Base-by-base conservation (phyloP, 2,888 invertebrate species). In the Hecatera dysodea region DNA sequence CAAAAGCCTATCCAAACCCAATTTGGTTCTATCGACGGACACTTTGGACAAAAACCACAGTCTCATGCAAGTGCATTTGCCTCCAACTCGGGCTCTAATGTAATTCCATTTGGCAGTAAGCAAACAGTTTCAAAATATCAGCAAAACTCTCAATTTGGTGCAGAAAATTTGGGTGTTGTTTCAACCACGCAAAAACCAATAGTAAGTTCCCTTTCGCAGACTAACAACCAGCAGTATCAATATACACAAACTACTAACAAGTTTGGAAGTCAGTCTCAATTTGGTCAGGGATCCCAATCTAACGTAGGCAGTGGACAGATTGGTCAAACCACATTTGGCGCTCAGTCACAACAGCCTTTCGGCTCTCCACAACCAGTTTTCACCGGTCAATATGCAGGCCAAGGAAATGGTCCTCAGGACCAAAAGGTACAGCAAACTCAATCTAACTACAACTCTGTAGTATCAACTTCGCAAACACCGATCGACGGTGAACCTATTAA, bases 291-390 rank as follows among this genome's bases (percentile, higher is more conserved):
- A 44, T 60, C 50, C 15, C 67, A 80, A 24, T 73, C 33, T 24
- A 83, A 67, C 66, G 66, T 84, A 70, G 75, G 67, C 8, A 81
- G 48, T n/a, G 80, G 77, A 29, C 76, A 78, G 8, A 15, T 72
- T 55, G 61, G 56, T 29, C 68, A 65, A 27, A 76, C 81, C 36
- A 81, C 86, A 27, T 80, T 86, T 62, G 83, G 76, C 29, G 67
- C 65, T 52, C 82, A 82, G 56, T 61, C 80, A 61, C 76, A 80
- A 46, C 84, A 81, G 56, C 81, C 81, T 27, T 61, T 74, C 44
- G 72, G 59, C 4, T 67, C 65, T 48, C 82, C 83, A 2, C 69
- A 69, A 56, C 6, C 64, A 24, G 29, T 64, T 29, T n/a, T 73
- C 2, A 63, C 59, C 11, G 29, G 56, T 17, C 68, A 59, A 52